Percentiles rank a stretch among this genome's conserved stretches.
These are phyloP conservation scores for Thalassophryne amazonica DNA, from an alignment of 2,797 vertebrate genomes.

Conservation along the genomic window DNA sequence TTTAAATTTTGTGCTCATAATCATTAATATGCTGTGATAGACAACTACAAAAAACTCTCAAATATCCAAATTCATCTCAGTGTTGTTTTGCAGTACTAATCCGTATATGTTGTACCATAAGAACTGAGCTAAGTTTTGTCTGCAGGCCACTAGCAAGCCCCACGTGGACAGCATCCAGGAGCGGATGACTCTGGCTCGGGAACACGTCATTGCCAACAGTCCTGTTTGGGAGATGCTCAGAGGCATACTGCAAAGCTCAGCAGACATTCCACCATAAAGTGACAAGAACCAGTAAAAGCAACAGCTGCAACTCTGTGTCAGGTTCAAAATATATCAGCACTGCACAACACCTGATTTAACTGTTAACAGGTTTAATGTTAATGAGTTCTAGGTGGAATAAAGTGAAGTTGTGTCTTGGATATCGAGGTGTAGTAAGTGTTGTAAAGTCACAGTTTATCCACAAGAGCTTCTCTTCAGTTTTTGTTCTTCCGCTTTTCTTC, in stretches of 20 bases:
- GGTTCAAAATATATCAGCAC: too few relatives aligned
- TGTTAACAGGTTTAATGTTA: too few relatives aligned
- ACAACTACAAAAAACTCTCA: too few relatives aligned
- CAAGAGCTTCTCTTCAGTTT: conserved; percentile 61
- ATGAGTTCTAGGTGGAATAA: too few relatives aligned
- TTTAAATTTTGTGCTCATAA: too few relatives aligned
- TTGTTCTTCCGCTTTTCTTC: conserved; percentile 79
- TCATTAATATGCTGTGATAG: too few relatives aligned
- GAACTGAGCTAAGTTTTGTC: conserved; percentile 11
- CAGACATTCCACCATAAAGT: not conserved
- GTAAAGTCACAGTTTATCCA: conserved; percentile 7
- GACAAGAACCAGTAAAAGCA: not conserved
- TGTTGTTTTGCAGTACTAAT: too few relatives aligned
- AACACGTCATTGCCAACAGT: conserved; percentile 75
- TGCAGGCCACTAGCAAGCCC: conserved; percentile 87
- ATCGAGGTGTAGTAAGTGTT: not conserved
- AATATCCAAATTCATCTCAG: too few relatives aligned
- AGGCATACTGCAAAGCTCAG: conserved; percentile 52
- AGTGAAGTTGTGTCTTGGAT: not conserved
- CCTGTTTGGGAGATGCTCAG: conserved; percentile 86
- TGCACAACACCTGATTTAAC: too few relatives aligned
- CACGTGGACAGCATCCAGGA: conserved; percentile 73
- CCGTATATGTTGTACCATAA: not conserved
- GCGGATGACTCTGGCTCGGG: conserved; percentile 80
- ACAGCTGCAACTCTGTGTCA: too few relatives aligned